Evolutionary conservation across 2,113 vertebrate species (phyloP).

Genomic region (Saiga tatarica): DNA sequence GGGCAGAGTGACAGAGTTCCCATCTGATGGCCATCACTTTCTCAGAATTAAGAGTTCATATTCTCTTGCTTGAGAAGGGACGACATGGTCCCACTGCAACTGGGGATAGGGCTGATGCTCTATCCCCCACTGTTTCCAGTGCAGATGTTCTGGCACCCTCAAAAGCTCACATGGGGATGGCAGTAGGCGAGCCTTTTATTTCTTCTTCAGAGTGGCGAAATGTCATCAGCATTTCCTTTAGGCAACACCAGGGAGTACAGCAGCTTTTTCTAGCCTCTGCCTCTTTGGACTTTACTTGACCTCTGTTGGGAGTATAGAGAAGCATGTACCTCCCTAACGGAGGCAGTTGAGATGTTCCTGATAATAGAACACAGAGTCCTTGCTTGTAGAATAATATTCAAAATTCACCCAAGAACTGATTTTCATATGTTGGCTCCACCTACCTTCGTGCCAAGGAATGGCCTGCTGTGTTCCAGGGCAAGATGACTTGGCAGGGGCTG

Average conservation of each 20-base stretch:
- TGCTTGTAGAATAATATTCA: background rate
- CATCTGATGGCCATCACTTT: background rate
- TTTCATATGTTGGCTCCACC: background rate
- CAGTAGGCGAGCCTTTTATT: background rate
- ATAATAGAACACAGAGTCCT: conserved; percentile 1
- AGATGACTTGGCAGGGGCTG: background rate
- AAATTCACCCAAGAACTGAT: background rate
- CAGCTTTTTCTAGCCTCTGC: conserved; percentile 10
- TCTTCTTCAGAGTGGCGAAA: background rate
- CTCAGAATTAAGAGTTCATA: background rate
- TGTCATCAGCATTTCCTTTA: background rate
- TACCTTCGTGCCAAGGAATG: background rate
- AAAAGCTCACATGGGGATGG: background rate
- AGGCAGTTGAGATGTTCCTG: background rate
- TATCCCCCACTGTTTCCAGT: background rate
- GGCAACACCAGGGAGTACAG: conserved; percentile 25
- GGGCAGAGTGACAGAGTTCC: background rate
- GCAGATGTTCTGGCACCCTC: background rate
- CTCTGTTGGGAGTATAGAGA: background rate
- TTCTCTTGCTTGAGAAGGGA: background rate
- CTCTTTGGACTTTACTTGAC: conserved; percentile 5
- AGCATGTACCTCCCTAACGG: background rate
- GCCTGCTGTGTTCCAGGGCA: background rate
- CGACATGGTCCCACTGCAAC: background rate
- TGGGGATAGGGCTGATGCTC: background rate